Evolutionary conservation across 2,113 vertebrate genomes (phyloP).

Genomic region (Macquaria ambigua): DNA sequence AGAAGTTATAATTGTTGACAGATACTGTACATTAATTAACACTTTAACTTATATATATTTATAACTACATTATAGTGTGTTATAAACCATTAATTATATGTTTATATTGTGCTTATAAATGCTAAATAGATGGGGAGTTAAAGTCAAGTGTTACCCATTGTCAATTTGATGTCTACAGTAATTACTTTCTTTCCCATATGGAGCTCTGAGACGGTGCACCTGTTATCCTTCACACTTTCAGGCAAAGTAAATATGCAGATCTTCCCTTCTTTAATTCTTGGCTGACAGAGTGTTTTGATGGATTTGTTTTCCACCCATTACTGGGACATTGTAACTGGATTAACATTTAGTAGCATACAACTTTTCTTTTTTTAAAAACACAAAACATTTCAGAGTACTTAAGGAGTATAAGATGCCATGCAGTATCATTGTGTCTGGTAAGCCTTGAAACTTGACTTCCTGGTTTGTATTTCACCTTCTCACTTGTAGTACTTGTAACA

Average conservation of each 20-base stretch:
- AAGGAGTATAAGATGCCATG: not conserved
- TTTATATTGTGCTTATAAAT: not conserved
- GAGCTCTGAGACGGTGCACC: not conserved
- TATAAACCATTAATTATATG: no score
- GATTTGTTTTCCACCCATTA: not conserved
- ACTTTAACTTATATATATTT: no score
- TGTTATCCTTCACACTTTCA: not conserved
- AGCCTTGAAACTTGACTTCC: not conserved
- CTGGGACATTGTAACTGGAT: not conserved
- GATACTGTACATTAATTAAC: no score
- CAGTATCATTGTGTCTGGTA: not conserved
- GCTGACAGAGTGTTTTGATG: not conserved
- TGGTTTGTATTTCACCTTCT: not conserved
- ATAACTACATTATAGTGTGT: no score
- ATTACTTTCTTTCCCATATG: not conserved
- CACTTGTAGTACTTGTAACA: not conserved
- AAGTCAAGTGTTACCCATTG: not conserved
- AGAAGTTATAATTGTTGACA: no score
- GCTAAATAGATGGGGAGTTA: not conserved
- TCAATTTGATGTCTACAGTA: not conserved
- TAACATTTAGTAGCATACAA: no score
- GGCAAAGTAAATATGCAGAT: not conserved
- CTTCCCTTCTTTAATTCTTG: not conserved
- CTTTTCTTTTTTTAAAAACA: no score
- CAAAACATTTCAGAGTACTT: no score